A percentile compares a stretch with the other conserved stretches of the same genome.
Evolutionary conservation across 1,140 invertebrate genomes (phyloP).

Genomic region (Oncopodura yosiiana): DNA sequence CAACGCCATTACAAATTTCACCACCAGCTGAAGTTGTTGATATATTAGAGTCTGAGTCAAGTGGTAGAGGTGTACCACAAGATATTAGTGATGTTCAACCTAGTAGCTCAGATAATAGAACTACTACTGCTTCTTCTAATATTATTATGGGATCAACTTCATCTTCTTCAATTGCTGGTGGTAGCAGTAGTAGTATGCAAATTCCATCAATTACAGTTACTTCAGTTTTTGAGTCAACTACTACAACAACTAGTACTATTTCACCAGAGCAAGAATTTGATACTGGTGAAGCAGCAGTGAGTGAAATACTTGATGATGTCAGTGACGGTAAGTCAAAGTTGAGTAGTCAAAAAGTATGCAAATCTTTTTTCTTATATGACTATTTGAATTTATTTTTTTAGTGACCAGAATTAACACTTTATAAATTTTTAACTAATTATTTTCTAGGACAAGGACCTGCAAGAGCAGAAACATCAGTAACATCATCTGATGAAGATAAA

Average conservation of each 20-base stretch:
- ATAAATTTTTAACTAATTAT: too few relatives aligned
- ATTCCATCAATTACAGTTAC: constrained; percentile 29
- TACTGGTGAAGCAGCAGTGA: neutral
- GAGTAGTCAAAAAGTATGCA: too few relatives aligned
- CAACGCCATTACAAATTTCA: constrained; percentile 60
- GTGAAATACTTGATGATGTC: too few relatives aligned
- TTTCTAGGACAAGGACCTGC: too few relatives aligned
- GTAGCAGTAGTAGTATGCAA: constrained; percentile 3
- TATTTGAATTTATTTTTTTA: too few relatives aligned
- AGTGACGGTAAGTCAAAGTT: too few relatives aligned
- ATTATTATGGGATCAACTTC: too few relatives aligned
- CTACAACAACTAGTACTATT: neutral
- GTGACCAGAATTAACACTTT: too few relatives aligned
- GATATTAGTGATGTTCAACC: constrained; percentile 25
- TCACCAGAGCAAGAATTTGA: neutral
- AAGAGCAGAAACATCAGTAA: constrained; percentile 24
- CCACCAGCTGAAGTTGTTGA: constrained; percentile 42
- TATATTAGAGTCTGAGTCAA: constrained; percentile 4
- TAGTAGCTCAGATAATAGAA: constrained; percentile 24
- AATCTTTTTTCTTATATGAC: too few relatives aligned
- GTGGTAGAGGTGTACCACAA: neutral
- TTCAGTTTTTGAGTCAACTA: constrained; percentile 16
- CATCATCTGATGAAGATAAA: constrained; percentile 34
- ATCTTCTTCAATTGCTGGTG: neutral
- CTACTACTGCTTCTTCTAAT: too few relatives aligned